These are phyloP conservation scores for Solenopsis fugax DNA, from an alignment of 1,140 invertebrate genomes.

Conservation along the genomic window DNA sequence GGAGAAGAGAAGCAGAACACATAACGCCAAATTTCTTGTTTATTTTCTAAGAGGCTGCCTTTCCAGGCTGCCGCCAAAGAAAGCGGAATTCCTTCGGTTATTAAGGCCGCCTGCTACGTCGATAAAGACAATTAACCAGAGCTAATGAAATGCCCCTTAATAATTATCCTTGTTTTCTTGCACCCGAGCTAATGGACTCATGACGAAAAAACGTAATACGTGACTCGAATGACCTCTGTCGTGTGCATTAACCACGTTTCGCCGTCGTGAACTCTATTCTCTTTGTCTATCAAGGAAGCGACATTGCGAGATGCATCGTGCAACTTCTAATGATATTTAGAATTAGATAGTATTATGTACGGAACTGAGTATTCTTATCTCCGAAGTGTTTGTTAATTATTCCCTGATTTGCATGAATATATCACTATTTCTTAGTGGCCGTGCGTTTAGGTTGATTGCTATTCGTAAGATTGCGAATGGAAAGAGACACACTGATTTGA, in stretches of 20 bases:
- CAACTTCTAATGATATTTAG: background rate
- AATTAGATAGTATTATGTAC: background rate
- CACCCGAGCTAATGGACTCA: slow-evolving; percentile 39
- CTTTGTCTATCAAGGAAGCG: background rate
- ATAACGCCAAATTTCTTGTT: slow-evolving; percentile 74
- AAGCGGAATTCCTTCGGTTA: slow-evolving; percentile 80
- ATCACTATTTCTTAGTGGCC: background rate
- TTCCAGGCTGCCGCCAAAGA: slow-evolving; percentile 65
- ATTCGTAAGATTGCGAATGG: slow-evolving; percentile 34
- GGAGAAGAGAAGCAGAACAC: slow-evolving; percentile 18
- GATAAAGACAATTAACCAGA: slow-evolving; percentile 84
- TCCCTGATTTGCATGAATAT: background rate
- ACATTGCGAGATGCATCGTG: background rate
- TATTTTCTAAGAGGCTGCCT: slow-evolving; percentile 37
- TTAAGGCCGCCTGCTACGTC: slow-evolving; percentile 72
- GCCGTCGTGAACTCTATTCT: background rate
- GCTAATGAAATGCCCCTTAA: slow-evolving; percentile 82
- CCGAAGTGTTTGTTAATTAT: slow-evolving; percentile 32
- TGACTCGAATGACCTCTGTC: slow-evolving; percentile 34
- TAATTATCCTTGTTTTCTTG: slow-evolving; percentile 67
- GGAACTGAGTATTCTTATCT: background rate
- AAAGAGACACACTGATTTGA: slow-evolving; percentile 57
- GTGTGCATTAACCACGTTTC: slow-evolving; percentile 13
- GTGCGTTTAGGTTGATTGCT: slow-evolving; percentile 33
- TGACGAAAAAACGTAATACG: slow-evolving; percentile 60